Evolutionary conservation across 1,140 invertebrate species (phyloP), one percentile per base, ranked within the genome.

Genomic region (Drosophila nebulosa): DNA sequence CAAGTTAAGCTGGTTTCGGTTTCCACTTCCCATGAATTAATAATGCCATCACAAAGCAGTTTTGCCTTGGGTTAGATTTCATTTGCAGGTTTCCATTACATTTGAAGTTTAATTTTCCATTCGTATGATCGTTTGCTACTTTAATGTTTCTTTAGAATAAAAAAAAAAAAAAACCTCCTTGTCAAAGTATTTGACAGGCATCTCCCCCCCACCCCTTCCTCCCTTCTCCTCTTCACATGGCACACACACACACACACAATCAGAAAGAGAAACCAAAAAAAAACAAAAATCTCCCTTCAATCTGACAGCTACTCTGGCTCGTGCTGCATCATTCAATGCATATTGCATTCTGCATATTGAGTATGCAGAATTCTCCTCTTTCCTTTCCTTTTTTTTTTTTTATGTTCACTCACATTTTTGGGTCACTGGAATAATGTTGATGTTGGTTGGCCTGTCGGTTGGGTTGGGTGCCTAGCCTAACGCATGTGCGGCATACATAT

Each of bases 391-490:
- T 35, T 12, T 35, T 36, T 14, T 36, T n/a, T n/a, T n/a, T n/a
- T n/a, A n/a, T n/a, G n/a, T n/a, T n/a, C n/a, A n/a, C 10, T 10
- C 1, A 16, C 39, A 46, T 46, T 55, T 55, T 55, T 55, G 52
- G 52, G 26, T 55, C 52, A 55, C 26, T 55, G 52, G 27, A 26
- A 55, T 55, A 18, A 46, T 46, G 39, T 46, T 18, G 26, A 26
- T 16, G 24, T 55, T 27, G 16, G 24, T 26, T 22, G 46, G 6
- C n/a, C n/a, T n/a, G n/a, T n/a, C n/a, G n/a, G n/a, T n/a, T n/a
- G n/a, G n/a, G n/a, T n/a, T n/a, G n/a, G n/a, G n/a, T n/a, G 24
- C 4, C n/a, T 30, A 26, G 26, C 6, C 62, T 71, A 71, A 74
- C 71, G 74, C 67, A 69, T 60, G 65, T 46, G 39, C 4, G 39